Base-by-base conservation (phyloP, 2,888 invertebrate species). In the Proisotoma minuta region DNA sequence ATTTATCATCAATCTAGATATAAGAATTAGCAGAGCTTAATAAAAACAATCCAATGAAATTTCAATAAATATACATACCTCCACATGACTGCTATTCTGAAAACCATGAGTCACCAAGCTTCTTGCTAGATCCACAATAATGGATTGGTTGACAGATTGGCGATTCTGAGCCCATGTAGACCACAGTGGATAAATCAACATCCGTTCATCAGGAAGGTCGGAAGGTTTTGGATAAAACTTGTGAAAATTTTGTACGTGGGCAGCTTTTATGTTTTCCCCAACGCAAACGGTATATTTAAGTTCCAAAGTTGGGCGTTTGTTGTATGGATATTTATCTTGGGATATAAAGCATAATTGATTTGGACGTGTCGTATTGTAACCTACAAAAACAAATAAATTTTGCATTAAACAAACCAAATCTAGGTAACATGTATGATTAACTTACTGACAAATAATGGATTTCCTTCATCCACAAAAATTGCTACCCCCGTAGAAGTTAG, bases 1-100 rank as follows among this genome's bases (percentile, higher is more conserved):
- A 93, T 24, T 86, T 83, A 75, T 93, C 93, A 73, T 93, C 92
- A 61, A 95, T 89, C 78, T 92, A 92, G 48, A 90, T 79, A 76
- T 90, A 89, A 29, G 67, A 67, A 22, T 59, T 58, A 34, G n/a
- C n/a, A n/a, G n/a, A n/a, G n/a, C n/a, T 10, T n/a, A 5, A 23
- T 39, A 29, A 70, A 70, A 8, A 69, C 71, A 48, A 65, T 8
- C 60, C 43, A 5, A 62, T 27, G 1, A 72, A 40, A 26, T 50
- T 43, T 10, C 43, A n/a, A n/a, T n/a, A n/a, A n/a, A n/a, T n/a
- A n/a, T n/a, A n/a, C n/a, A n/a, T n/a, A n/a, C n/a, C n/a, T 92
- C 92, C 47, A 90, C 79, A 76, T 90, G 89, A 52, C 47, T 0
- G 70, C 69, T 23, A 56, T 66, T 2, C 10, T 23, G 50, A 29